Percentiles rank a stretch among this genome's conserved stretches.
Conservation (phyloP, 1,140 invertebrate genomes). For the Riptortus pedestris region DNA sequence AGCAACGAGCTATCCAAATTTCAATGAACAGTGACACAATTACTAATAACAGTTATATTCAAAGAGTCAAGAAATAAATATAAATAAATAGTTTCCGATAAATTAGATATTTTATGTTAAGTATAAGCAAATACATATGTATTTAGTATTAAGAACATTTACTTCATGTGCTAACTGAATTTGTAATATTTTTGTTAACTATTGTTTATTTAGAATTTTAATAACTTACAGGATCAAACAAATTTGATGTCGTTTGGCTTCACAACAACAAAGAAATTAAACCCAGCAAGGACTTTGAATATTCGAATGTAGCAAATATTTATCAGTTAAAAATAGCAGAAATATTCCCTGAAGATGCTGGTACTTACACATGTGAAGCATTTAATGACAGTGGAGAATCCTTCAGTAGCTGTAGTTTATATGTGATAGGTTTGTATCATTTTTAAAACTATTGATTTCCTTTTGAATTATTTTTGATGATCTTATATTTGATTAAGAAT, state of each 20-base stretch:
- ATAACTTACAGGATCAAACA: constrained; percentile 54
- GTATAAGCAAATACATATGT: too few relatives aligned
- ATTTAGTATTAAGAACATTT: too few relatives aligned
- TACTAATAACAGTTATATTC: too few relatives aligned
- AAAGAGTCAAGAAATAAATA: too few relatives aligned
- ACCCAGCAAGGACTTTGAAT: constrained; percentile 91
- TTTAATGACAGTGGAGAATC: constrained; percentile 91
- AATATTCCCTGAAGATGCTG: constrained; percentile 87
- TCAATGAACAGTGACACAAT: too few relatives aligned
- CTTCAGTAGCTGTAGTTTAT: constrained; percentile 79
- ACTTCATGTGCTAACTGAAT: too few relatives aligned
- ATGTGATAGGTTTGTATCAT: constrained; percentile 53
- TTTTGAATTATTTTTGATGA: neutral
- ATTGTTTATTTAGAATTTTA: too few relatives aligned
- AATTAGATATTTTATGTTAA: too few relatives aligned
- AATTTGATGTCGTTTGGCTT: constrained; percentile 89
- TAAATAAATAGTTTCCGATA: too few relatives aligned
- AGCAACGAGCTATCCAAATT: too few relatives aligned
- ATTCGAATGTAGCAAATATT: constrained; percentile 78
- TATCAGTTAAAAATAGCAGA: constrained; percentile 85
- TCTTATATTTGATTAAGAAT: neutral
- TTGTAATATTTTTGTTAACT: too few relatives aligned
- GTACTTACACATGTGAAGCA: constrained; percentile 90
- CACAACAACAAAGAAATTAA: constrained; percentile 96
- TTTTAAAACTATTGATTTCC: neutral